Evolutionary conservation across 2,113 vertebrate genomes (phyloP).

Genomic region (Melospiza melodia): DNA sequence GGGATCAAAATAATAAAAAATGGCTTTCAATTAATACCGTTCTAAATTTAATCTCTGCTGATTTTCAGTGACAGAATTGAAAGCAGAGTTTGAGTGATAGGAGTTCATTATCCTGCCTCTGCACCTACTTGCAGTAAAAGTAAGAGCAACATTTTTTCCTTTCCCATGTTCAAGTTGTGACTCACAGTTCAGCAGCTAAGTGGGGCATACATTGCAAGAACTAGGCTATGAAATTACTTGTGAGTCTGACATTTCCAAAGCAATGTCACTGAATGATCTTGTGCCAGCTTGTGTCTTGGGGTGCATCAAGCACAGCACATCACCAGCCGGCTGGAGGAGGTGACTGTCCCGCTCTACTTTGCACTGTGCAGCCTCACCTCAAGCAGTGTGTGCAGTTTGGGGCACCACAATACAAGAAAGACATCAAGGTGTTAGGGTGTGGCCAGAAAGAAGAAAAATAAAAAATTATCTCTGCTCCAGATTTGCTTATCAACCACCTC

Average conservation of each 20-base stretch:
- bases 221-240: background rate
- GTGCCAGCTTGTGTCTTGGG: background rate
- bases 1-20: background rate
- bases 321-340: background rate
- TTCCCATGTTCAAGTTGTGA: background rate
- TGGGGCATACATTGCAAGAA: background rate
- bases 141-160: background rate
- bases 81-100: background rate
- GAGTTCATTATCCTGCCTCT: background rate
- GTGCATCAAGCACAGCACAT: background rate
- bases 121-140: background rate
- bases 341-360: background rate
- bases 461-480: background rate
- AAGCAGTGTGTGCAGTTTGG: background rate
- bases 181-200: background rate
- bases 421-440: background rate
- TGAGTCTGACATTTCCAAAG: background rate
- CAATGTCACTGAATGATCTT: background rate
- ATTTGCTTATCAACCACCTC: background rate
- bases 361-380: background rate
- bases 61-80: background rate
- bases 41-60: background rate
- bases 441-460: background rate
- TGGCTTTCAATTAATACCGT: background rate
- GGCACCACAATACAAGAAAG: too few species aligned